phyloP scores from a whole-genome alignment of 1,140 invertebrate genomes.

The Theocolax elegans region DNA sequence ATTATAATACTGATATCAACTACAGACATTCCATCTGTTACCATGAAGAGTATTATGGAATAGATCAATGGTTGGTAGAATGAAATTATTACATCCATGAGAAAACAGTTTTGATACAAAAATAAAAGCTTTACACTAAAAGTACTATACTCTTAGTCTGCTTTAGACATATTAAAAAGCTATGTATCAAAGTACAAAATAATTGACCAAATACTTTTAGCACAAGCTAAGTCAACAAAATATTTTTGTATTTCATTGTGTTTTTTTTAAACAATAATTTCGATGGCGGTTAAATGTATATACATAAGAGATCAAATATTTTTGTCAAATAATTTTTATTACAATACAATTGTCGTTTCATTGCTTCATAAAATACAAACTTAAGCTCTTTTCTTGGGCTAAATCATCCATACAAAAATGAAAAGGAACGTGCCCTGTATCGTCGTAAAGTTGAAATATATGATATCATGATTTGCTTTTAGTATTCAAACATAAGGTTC shows the following conservation, averaged over 20 bases:
- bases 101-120: too few species aligned
- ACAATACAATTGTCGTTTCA: constrained; percentile 22
- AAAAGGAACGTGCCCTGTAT: constrained; percentile 31
- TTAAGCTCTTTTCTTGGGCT: background rate
- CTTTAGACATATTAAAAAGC: too few species aligned
- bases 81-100: too few species aligned
- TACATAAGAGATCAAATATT: constrained; percentile 12
- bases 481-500: constrained; percentile 13
- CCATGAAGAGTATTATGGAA: background rate
- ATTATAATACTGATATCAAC: background rate
- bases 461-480: constrained; percentile 8
- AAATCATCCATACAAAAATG: constrained; percentile 26
- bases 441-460: constrained; percentile 1
- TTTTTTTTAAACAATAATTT: background rate
- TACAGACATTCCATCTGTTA: background rate
- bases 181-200: constrained; percentile 26
- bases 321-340: constrained; percentile 36
- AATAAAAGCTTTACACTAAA: too few species aligned
- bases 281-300: constrained; percentile 5
- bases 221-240: background rate
- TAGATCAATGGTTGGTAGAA: too few species aligned
- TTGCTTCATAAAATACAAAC: constrained; percentile 34
- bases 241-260: constrained; percentile 16
- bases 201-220: constrained; percentile 17
- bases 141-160: too few species aligned